Percentiles rank a stretch among this genome's conserved stretches.
phyloP scores from a whole-genome alignment of 2,113 vertebrate species.

The Lophura nycthemera region DNA sequence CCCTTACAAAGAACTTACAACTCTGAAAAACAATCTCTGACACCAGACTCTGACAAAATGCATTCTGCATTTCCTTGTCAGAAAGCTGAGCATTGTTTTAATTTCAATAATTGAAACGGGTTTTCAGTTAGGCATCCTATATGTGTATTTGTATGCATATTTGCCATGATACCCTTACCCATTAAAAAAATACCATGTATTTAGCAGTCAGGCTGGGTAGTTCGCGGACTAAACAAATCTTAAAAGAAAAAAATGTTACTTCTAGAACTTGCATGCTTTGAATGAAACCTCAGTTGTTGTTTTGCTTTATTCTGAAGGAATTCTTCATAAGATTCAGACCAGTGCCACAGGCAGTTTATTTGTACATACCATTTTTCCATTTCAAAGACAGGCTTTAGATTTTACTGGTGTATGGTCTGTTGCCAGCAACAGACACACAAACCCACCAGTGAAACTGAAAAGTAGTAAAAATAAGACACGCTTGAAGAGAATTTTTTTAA shows the following conservation, averaged over 20 bases:
- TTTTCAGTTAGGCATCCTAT: not conserved
- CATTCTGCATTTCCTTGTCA: not conserved
- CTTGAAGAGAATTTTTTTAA: not conserved
- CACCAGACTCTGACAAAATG: not conserved
- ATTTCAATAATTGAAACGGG: not conserved
- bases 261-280: not conserved
- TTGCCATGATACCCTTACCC: not conserved
- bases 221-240: not conserved
- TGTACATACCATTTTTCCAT: not conserved
- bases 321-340: not conserved
- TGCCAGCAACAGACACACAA: conserved; percentile 1
- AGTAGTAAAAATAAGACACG: not conserved
- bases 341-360: not conserved
- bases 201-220: not conserved
- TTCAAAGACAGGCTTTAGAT: not conserved
- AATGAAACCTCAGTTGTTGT: not conserved
- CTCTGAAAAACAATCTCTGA: not conserved
- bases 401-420: not conserved
- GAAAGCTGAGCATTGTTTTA: not conserved
- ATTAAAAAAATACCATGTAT: not conserved
- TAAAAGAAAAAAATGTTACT: not conserved
- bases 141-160: not conserved
- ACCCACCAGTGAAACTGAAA: not conserved
- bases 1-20: not conserved
- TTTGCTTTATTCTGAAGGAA: not conserved